Base-by-base conservation (phyloP, 2,113 vertebrate genomes). In the Colinus virginianus region DNA sequence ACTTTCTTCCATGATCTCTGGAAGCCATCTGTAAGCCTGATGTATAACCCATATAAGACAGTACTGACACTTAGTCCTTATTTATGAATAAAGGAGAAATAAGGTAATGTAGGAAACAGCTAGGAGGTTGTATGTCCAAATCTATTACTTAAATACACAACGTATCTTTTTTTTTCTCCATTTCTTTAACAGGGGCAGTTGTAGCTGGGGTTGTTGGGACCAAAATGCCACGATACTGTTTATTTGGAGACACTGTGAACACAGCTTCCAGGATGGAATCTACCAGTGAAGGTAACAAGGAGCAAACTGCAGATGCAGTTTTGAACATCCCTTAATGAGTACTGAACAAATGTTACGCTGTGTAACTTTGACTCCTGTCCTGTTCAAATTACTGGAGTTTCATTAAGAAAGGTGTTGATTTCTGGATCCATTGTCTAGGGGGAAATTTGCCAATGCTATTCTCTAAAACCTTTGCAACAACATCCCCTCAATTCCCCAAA, bases 231-330 rank as follows among this genome's bases (percentile, higher is more conserved):
- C 97, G 98, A 3, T 99, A 99, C 85, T 99, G 99, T 84, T 97
- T 99, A 88, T 99, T 99, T 97, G 98, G 99, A 88, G 99, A 99
- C 53, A 99, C 98, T 1, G 98, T 99, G 78, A 99, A 99, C 94
- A 99, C 98, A 2, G 98, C 99, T 51, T 99, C 98, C 15, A 96
- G 98, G 69, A 99, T 99, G 98, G 98, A 99, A 97, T 99, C 98
- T 76, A 99, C 97, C 59, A 98, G 98, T 40, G 95, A 98, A 94
- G 98, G 98, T 98, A 97, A 68, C 16, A 68, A 76, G 14, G 9
- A 84, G 32, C 11, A 84, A 72, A 70, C 6, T 58, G 18, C 18
- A 66, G 22, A 10, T 64, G 13, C 38, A 3, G 5, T 66, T 79
- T 78, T 77, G 62, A 61, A 46, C 1, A 45, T 36, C 7, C 28